A percentile compares a stretch with the other conserved stretches of the same genome.
Evolutionary conservation across 1,140 invertebrate species (phyloP).

Genomic region (Papilio xuthus): DNA sequence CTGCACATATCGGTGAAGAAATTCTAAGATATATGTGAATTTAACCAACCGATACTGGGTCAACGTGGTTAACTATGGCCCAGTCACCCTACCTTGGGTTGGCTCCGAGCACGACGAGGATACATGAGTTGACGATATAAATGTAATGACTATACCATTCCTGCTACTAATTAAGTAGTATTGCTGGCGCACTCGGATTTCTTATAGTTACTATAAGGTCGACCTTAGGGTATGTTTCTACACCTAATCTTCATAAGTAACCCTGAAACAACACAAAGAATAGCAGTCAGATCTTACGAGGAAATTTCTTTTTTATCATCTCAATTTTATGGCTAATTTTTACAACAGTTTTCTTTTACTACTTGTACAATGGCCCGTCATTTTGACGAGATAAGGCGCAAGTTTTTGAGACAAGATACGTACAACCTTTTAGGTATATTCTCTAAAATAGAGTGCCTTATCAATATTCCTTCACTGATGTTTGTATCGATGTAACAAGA

Average conservation of each 20-base stretch:
- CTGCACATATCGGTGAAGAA: too few species aligned
- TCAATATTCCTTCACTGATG: neutral
- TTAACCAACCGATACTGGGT: too few species aligned
- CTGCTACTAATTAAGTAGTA: neutral
- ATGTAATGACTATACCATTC: neutral
- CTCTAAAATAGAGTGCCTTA: neutral
- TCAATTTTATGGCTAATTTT: conserved; percentile 3
- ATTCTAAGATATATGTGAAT: too few species aligned
- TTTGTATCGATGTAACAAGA: neutral
- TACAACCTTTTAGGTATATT: neutral
- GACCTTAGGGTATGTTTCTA: neutral
- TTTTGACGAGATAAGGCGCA: conserved; percentile 5
- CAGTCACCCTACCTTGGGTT: too few species aligned
- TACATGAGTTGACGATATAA: too few species aligned
- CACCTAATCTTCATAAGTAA: neutral
- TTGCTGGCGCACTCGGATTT: neutral
- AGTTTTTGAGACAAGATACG: neutral
- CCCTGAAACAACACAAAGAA: neutral
- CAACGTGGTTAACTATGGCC: too few species aligned
- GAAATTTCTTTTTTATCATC: neutral
- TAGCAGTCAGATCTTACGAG: neutral
- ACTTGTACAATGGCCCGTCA: conserved; percentile 8
- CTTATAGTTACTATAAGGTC: neutral
- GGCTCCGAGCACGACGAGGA: too few species aligned
- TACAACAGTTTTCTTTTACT: conserved; percentile 6